Base-by-base conservation (phyloP, 1,140 invertebrate genomes). In the Drosophila tani region DNA sequence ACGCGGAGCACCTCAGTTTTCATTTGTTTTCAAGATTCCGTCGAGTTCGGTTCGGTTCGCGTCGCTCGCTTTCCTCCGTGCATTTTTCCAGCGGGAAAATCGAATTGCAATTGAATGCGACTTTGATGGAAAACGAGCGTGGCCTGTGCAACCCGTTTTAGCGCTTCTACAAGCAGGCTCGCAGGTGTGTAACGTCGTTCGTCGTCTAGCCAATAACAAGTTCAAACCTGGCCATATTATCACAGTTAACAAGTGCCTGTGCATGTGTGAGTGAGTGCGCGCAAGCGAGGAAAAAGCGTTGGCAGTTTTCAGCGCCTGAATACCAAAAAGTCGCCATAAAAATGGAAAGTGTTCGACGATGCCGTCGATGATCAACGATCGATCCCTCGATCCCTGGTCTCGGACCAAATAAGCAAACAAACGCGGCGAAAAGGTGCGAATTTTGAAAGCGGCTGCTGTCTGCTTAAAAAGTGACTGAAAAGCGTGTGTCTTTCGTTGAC, bases 311-410 rank as follows among this genome's bases (percentile, higher is more conserved):
- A 41, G 69, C 51, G 65, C 62, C 68, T 62, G 21, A 66, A 81
- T 75, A 59, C 38, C 7, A 46, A 50, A 73, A 59, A 71, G 49
- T 27, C 45, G 19, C 38, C 38, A 73, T 73, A 50, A 79, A 77
- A 79, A 88, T 90, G 85, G 85, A 88, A 88, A 88, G 85, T 88
- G 85, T 38, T 53, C 59, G 47, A 15, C 46, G 55, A 62, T 57
- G 32, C 69, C 57, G 38, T 24, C 41, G 40, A 73, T 62, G 77
- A 63, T 77, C 79, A 82, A 77, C 80, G 75, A 82, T 82, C 83
- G 79, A 85, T 85, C 53, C 50, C 74, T 74, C 59, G 19, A n/a
- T n/a, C 12, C 40, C 38, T 56, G 8, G 19, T 27, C 32, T 50
- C 21, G 19, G 38, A 38, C 66, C 51, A 41, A 62, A 87, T 64